A percentile compares a stretch with the other conserved stretches of the same genome.
These are phyloP conservation scores for Apamea epomidion DNA, from an alignment of 2,888 invertebrate species.

Conservation along the genomic window DNA sequence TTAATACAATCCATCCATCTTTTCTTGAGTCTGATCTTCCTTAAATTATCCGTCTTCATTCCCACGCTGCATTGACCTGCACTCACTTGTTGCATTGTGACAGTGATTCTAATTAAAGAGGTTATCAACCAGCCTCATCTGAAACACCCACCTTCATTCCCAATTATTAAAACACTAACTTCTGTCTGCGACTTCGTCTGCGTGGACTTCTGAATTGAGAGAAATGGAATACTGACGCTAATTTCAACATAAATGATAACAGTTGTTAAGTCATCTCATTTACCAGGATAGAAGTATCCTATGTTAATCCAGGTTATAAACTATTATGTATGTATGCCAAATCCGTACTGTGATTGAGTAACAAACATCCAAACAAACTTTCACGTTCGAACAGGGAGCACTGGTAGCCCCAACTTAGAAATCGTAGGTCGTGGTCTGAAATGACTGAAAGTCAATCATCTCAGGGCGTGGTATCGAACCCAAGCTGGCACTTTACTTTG, in stretches of 20 bases:
- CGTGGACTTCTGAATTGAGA: too few species aligned
- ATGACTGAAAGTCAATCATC: background rate
- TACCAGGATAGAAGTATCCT: too few species aligned
- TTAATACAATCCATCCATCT: background rate
- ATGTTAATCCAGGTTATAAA: too few species aligned
- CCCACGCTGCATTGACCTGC: conserved; percentile 20
- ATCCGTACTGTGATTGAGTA: too few species aligned
- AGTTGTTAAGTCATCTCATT: too few species aligned
- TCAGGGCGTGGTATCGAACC: background rate
- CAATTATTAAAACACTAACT: conserved; percentile 16
- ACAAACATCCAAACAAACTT: too few species aligned
- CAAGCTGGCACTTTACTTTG: background rate
- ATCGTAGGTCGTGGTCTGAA: background rate
- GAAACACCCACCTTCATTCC: conserved; percentile 10
- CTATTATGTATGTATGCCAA: too few species aligned
- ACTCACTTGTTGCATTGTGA: conserved; percentile 13
- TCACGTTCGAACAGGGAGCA: background rate
- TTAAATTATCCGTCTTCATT: conserved; percentile 11
- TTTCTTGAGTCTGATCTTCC: conserved; percentile 1
- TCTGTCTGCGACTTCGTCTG: too few species aligned
- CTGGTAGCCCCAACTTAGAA: background rate
- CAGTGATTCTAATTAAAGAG: conserved; percentile 44
- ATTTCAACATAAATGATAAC: too few species aligned
- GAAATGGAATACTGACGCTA: too few species aligned
- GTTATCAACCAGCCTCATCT: conserved; percentile 48